Base-by-base conservation (phyloP, 2,888 invertebrate species). In the Erebia epiphron region DNA sequence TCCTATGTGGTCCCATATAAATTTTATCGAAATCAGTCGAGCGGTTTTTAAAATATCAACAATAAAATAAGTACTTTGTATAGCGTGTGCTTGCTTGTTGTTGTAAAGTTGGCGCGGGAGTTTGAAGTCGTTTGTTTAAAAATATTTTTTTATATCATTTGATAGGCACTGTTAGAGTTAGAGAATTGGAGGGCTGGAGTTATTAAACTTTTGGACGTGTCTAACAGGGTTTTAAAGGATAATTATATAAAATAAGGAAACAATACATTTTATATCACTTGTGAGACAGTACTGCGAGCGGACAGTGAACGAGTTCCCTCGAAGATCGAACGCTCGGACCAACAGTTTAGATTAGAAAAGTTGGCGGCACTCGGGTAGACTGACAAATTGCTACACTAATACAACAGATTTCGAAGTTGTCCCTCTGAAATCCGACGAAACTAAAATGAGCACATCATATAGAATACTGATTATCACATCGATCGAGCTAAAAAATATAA, bases 331-430 rank as follows among this genome's bases (percentile, higher is more conserved):
- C 83, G 82, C 82, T 58, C 79, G 75, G 76, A 82, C 84, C 82
- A 88, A 83, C 87, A 89, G 88, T 91, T 91, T 91, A 91, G 91
- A 92, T 92, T 89, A 91, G 91, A 92, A 92, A 92, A 92, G 91
- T 92, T 92, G 82, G 82, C 81, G 82, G 80, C 82, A 81, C 80
- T 81, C 83, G 79, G 80, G 80, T 80, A 82, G 46, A 57, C 63
- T 46, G 86, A 90, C 89, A 91, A 91, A 92, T 91, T 90, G 90
- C 89, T 91, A 89, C 84, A 87, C 88, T 91, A 90, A 91, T 89
- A 90, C 89, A 89, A 90, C 90, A 90, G 86, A 90, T 90, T 89
- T 88, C 83, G 79, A 83, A 81, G 82, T 70, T 73, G 61, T 78
- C 79, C 79, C 75, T 74, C 80, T 78, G 79, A 82, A 84, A 84